Base-by-base conservation (phyloP, 2,888 invertebrate genomes). In the Stenolophus ochropezus region DNA sequence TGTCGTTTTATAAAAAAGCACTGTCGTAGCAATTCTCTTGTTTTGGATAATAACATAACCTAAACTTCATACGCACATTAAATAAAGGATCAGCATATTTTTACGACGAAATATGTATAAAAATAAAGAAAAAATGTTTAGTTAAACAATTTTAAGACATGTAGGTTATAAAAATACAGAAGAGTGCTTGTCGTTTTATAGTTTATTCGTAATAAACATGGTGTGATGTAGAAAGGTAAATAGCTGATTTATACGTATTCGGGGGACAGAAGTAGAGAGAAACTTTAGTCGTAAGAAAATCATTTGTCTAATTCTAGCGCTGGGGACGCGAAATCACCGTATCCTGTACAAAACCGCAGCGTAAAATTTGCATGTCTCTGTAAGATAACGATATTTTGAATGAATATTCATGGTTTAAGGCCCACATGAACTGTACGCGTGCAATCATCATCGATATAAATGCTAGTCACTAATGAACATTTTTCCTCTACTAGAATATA, bases 281-380 rank as follows among this genome's bases (percentile, higher is more conserved):
- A 79, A 71, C 25, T 79, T 79, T 79, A 33, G 79, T 79, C 71
- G 80, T 80, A 53, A 80, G 71, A 80, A 80, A 69, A 69, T 79
- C 65, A 69, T 71, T 78, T 78, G 77, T 65, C 27, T 56, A 61
- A 78, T 65, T 79, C 69, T 47, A 73, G 42, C 80, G 71, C 69
- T 53, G 21, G 56, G 27, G 53, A 80, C 33, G 56, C 56, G 42
- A 73, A 80, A 73, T 80, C 71, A 73, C 56, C 79, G 53, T 69
- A 79, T 80, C 53, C 80, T 33, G 71, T 80, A 80, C 53, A 80
- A 80, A 80, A 79, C 49, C 79, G 51, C 53, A 69, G 56, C 73
- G 71, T 80, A 73, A 80, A 80, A 80, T 80, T 80, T 80, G 80
- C 80, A 80, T 80, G 73, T 80, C 42, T 80, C 53, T 71, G 73